Evolutionary conservation across 2,888 invertebrate species (phyloP).

Genomic region (Loripinus fragilis): DNA sequence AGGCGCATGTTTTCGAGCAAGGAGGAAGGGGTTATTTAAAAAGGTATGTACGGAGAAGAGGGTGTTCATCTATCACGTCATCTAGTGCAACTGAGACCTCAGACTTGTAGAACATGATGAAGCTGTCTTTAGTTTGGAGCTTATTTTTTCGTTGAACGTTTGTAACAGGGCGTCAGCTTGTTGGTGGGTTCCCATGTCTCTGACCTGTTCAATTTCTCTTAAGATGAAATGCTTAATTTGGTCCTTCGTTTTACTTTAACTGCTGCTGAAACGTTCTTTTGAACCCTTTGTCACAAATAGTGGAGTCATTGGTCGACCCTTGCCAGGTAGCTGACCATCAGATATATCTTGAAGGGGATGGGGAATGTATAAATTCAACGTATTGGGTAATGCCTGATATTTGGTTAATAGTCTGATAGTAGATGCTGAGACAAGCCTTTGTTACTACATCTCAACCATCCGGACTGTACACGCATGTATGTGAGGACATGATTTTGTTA

Average conservation of each 20-base stretch:
- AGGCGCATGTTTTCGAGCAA: neutral
- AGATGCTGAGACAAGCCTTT: too few species aligned
- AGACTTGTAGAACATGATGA: conserved; percentile 10
- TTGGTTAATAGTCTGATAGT: too few species aligned
- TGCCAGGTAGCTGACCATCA: neutral
- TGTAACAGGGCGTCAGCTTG: neutral
- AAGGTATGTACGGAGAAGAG: conserved; percentile 13
- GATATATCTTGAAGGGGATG: neutral
- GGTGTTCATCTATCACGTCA: neutral
- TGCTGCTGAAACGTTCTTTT: neutral
- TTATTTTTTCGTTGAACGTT: neutral
- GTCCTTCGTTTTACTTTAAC: neutral
- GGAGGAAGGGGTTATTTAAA: neutral
- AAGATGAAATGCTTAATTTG: neutral
- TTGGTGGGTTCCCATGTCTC: neutral
- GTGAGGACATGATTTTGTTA: too few species aligned
- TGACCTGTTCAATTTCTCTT: neutral
- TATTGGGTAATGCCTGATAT: too few species aligned
- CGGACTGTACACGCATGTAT: too few species aligned
- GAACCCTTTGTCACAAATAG: neutral
- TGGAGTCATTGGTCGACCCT: neutral
- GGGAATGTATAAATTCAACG: too few species aligned
- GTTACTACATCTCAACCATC: too few species aligned
- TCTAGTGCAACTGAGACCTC: conserved; percentile 2
- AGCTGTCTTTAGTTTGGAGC: neutral